Conservation (phyloP, 1,140 invertebrate genomes). For the Aphelenchoides fujianensis region DNA sequence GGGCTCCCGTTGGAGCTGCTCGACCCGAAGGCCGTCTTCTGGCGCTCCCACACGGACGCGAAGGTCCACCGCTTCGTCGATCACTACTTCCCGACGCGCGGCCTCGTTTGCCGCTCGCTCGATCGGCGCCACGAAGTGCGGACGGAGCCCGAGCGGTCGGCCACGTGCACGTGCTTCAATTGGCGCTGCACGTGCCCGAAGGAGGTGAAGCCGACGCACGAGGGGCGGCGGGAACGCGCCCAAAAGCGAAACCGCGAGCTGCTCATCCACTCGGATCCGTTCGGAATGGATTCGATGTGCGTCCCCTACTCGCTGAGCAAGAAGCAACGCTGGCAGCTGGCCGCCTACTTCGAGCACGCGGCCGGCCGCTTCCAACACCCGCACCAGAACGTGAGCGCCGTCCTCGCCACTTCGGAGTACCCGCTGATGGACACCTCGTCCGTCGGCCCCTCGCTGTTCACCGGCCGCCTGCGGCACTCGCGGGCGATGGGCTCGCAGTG, state of each 20-base stretch:
- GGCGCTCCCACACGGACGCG: not conserved
- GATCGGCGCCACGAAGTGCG: not conserved
- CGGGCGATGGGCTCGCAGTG: not conserved
- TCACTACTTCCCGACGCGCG: not conserved
- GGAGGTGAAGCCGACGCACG: not conserved
- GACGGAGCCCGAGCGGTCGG: not conserved
- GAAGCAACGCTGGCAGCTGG: not conserved
- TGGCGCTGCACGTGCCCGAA: not conserved
- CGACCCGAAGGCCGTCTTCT: constrained; percentile 1
- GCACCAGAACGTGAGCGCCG: not conserved
- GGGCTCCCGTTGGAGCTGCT: not conserved
- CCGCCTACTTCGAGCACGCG: not conserved
- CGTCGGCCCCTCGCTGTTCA: not conserved
- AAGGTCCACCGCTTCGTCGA: not conserved
- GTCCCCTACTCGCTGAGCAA: constrained; percentile 7
- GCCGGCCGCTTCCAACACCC: not conserved
- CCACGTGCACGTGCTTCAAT: not conserved
- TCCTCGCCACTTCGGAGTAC: not conserved
- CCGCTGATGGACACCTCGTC: not conserved
- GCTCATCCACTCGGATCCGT: not conserved
- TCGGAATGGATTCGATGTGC: not conserved
- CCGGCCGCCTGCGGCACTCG: not conserved
- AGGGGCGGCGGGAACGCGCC: not conserved
- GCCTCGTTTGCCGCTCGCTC: not conserved
- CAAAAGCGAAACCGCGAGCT: not conserved